Evolutionary conservation across 1,140 invertebrate species (phyloP), one percentile per base, ranked within the genome.

Genomic region (Drosophila kikkawai): DNA sequence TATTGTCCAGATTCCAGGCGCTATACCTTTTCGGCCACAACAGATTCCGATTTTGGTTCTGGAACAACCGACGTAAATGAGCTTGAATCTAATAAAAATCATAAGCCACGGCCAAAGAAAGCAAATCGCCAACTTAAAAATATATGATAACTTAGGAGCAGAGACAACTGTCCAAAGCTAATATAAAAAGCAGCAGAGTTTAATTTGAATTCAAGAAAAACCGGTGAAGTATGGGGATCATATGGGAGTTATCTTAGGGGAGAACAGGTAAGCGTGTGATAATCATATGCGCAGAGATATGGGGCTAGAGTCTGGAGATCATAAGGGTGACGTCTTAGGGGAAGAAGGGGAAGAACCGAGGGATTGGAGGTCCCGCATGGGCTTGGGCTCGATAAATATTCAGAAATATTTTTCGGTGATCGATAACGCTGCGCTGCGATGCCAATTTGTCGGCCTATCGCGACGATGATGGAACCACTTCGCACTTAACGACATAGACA

Each of bases 21-120:
- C 67, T 91, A 80, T 80, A 85, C 56, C 85, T 85, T 91, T 81
- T 83, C 73, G 63, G 55, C 67, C 47, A 70, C 73, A 79, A 86
- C 77, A 71, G 82, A 79, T 65, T 73, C 69, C 60, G 39, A 68
- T 34, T 58, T 48, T 41, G 36, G 36, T 34, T 37, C 34, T 68
- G 34, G 29, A 53, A 69, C 19, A 53, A 68, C 12, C 22, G 26
- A 66, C 71, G 61, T 66, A 74, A 73, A 79, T 63, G 69, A 70
- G 47, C 44, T 55, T 11, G 48, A 53, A 53, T 79, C 29, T 37
- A 67, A 80, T 80, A 75, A 80, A 79, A 80, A 80, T 64, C 79
- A 80, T 75, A 80, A 75, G 32, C 53, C 58, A 76, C 65, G 32
- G 11, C 53, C 58, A 76, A 75, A 37, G 44, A 78, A 78, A 78